Evolutionary conservation across 1,140 invertebrate species (phyloP).

Genomic region (Euwallacea fornicatus): DNA sequence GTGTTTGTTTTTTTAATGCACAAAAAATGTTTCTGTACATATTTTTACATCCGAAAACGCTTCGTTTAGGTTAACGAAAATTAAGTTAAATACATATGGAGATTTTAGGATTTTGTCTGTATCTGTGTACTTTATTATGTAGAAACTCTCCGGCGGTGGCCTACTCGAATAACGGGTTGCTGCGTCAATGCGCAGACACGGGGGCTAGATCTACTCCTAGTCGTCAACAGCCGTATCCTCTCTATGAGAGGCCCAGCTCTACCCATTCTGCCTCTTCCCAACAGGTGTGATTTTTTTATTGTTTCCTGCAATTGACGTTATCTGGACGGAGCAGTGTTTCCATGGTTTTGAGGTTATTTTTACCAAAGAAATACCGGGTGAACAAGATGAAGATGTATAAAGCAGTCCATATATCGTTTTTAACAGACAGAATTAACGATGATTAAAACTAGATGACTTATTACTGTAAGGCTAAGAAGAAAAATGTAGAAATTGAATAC

Average conservation of each 20-base stretch:
- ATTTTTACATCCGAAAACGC: no score
- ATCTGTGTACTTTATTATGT: constrained; percentile 30
- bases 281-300: constrained; percentile 42
- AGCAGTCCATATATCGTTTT: no score
- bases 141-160: constrained; percentile 50
- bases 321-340: neutral
- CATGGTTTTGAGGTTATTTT: neutral
- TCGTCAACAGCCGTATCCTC: constrained; percentile 43
- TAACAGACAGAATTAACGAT: no score
- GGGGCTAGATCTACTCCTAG: constrained; percentile 46
- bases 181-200: constrained; percentile 47
- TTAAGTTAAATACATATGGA: no score
- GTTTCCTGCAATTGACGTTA: neutral
- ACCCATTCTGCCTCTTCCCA: constrained; percentile 42
- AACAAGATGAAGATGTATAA: no score
- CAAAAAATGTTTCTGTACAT: no score
- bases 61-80: no score
- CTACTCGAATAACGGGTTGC: constrained; percentile 48
- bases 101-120: no score
- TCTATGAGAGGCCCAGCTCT: constrained; percentile 40
- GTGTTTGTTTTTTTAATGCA: no score
- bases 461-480: neutral
- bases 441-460: neutral
- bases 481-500: neutral
- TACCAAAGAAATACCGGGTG: neutral